Conservation (phyloP, 1,140 invertebrate genomes). For the Sitophilus oryzae region DNA sequence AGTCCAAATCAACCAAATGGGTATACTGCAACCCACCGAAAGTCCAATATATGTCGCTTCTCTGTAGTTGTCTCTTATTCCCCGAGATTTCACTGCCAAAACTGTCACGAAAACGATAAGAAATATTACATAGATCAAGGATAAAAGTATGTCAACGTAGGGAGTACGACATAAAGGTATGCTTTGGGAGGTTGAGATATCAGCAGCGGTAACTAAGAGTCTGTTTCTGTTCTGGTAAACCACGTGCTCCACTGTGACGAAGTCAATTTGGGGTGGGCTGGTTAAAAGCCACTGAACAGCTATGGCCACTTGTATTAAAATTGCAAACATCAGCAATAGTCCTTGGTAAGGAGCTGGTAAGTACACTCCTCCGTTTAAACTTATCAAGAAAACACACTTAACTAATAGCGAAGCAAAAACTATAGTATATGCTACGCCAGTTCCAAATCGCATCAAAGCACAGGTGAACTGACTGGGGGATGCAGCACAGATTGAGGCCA, state of each 20-base stretch:
- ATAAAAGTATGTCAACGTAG: conserved; percentile 65
- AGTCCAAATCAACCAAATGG: conserved; percentile 82
- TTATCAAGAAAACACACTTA: conserved; percentile 89
- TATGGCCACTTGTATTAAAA: conserved; percentile 83
- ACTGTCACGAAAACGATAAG: conserved; percentile 78
- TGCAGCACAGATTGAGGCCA: conserved; percentile 72
- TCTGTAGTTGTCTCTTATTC: conserved; percentile 87
- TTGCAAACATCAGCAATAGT: conserved; percentile 81
- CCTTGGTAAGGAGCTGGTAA: conserved; percentile 89
- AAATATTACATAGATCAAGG: conserved; percentile 75
- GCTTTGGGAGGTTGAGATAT: conserved; percentile 38
- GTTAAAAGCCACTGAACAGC: conserved; percentile 79
- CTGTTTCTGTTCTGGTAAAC: conserved; percentile 38
- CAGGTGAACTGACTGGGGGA: conserved; percentile 76
- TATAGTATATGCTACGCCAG: conserved; percentile 81
- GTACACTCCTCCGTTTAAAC: conserved; percentile 85
- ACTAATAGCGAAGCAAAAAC: conserved; percentile 88
- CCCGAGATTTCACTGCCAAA: conserved; percentile 74
- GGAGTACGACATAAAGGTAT: conserved; percentile 56
- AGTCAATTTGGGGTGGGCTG: conserved; percentile 59
- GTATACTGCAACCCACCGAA: conserved; percentile 73
- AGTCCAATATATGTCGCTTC: conserved; percentile 86
- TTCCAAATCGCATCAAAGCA: conserved; percentile 74
- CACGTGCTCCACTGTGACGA: conserved; percentile 41
- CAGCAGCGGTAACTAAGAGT: conserved; percentile 42